A percentile compares a stretch with the other conserved stretches of the same genome.
These are phyloP conservation scores for Pangasius larnaudii DNA, from an alignment of 2,797 vertebrate species.

Conservation along the genomic window DNA sequence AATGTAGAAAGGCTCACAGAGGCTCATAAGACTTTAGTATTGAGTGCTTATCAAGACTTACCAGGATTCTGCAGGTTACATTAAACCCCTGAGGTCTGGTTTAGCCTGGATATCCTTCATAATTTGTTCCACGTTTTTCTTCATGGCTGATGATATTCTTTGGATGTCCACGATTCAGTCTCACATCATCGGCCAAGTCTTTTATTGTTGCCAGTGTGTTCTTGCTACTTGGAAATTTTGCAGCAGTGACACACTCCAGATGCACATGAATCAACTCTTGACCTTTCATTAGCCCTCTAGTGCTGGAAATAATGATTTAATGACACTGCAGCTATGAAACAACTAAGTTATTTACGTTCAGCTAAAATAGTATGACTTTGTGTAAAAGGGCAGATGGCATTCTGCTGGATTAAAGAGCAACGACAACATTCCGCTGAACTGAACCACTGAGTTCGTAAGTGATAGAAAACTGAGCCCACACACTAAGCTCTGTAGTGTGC, in stretches of 20 bases:
- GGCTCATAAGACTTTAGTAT: not conserved
- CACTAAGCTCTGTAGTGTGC: not conserved
- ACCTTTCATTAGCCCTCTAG: slow-evolving; percentile 15
- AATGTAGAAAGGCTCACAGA: not conserved
- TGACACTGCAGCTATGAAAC: slow-evolving; percentile 1
- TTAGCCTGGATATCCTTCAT: not conserved
- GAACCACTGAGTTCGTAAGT: not conserved
- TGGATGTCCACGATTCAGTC: not conserved
- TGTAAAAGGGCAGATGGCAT: slow-evolving; percentile 13
- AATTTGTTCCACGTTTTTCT: not conserved
- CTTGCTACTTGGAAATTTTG: not conserved
- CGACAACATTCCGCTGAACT: not conserved
- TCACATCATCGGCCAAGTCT: not conserved
- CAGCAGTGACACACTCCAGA: slow-evolving; percentile 6
- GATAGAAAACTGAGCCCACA: not conserved
- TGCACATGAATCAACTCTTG: slow-evolving; percentile 2
- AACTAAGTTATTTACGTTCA: slow-evolving; percentile 12
- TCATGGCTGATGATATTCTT: not conserved
- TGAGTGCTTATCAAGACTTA: not conserved
- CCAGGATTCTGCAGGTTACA: not conserved
- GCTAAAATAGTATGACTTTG: not conserved
- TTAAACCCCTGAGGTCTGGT: not conserved
- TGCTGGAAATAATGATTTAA: slow-evolving; percentile 31
- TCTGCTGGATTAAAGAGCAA: slow-evolving; percentile 7
- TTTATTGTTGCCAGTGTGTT: not conserved